Evolutionary conservation across 2,113 vertebrate species (phyloP), one percentile per base, ranked within the genome.

Genomic region (Bombycilla garrulus): DNA sequence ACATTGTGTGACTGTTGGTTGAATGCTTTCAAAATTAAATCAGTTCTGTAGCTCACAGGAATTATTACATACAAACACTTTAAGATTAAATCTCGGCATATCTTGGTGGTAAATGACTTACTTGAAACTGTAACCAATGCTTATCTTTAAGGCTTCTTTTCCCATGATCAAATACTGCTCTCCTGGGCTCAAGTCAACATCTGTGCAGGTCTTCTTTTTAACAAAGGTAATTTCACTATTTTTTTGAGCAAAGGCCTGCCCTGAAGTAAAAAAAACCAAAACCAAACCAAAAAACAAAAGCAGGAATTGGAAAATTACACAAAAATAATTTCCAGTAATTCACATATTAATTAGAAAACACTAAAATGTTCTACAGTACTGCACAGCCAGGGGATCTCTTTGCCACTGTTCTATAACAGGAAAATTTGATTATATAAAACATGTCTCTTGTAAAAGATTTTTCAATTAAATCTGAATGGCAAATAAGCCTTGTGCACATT

Each of bases 91-190:
- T 54, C 71, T 79, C 60, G 73, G 50, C 26, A 26, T 11, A 8
- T 69, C 51, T 53, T 77, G 50, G 33, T 19, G 57, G 19, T 29
- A 45, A 71, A 31, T 73, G 8, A 96, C 98, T 97, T 97, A 98
- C 98, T 81, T 98, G 95, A 97, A 97, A 35, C 14, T 96, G 92
- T 96, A 98, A 54, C 96, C 97, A 40, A 96, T 0, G n/a, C 74
- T 97, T 42, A 98, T 98, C 86, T 96, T 97, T 36, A 97, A 97
- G 72, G 98, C 98, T 95, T 98, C 98, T 90, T 98, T 98, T 31
- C 99, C 99, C 98, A 98, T 98, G 88, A 99, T 96, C 95, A 99
- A 83, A 92, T 99, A 99, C 57, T 98, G 98, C 31, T 95, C 96
- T 78, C 97, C 96, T 44, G 96, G 96, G 62, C 93, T 96, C 58